A percentile compares a stretch with the other conserved stretches of the same genome.
phyloP scores from a whole-genome alignment of 1,140 invertebrate genomes.

The Pachypeltis micranthus region DNA sequence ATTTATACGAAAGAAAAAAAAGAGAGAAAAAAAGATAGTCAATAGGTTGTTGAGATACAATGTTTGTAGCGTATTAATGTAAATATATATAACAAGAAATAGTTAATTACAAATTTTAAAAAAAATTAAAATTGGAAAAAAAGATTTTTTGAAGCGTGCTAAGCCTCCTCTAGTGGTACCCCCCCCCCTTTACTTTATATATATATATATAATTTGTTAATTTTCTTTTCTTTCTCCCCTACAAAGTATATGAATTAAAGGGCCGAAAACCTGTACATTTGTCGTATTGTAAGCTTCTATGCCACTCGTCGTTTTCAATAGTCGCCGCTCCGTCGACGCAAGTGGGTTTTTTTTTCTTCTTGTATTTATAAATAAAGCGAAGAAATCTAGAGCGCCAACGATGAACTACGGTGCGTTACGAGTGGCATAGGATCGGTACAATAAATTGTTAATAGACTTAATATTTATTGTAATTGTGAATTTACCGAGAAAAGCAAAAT shows the following conservation, averaged over 20 bases:
- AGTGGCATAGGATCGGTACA: neutral
- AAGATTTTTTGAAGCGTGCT: neutral
- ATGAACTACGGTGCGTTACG: too few species aligned
- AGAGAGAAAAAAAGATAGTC: neutral
- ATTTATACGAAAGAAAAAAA: too few species aligned
- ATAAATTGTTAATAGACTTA: neutral
- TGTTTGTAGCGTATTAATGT: neutral
- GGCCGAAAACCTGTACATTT: neutral
- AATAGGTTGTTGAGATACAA: neutral
- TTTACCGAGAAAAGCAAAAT: neutral
- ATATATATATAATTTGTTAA: too few species aligned
- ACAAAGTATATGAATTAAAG: too few species aligned
- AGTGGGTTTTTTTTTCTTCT: neutral
- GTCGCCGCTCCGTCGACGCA: neutral
- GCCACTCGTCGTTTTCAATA: neutral
- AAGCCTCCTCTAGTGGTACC: too few species aligned
- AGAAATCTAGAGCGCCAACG: too few species aligned
- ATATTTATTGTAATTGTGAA: neutral
- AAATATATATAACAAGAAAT: neutral
- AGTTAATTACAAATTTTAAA: neutral
- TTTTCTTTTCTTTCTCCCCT: neutral
- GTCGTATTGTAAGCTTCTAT: constrained; percentile 1
- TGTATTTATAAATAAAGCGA: too few species aligned
- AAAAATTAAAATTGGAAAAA: too few species aligned
- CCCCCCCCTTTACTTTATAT: too few species aligned